Evolutionary conservation across 2,888 invertebrate species (phyloP).

Genomic region (Apamea monoglypha): DNA sequence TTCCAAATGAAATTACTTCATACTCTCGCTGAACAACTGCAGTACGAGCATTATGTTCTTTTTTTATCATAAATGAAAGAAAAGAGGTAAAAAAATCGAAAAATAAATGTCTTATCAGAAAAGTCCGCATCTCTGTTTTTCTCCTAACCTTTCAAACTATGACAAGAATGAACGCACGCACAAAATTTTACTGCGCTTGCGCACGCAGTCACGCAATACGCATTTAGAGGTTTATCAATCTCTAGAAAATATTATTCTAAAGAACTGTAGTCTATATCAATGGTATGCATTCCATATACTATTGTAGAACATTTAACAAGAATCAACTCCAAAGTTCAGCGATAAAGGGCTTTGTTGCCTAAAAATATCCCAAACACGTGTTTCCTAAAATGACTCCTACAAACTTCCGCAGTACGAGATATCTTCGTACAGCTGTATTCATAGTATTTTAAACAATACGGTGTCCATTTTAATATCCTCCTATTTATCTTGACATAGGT

Average conservation of each 20-base stretch:
- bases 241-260: background rate
- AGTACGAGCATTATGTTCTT: background rate
- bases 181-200: background rate
- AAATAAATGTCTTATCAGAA: background rate
- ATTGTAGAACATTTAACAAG: background rate
- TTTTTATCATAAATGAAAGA: background rate
- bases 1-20: conserved; percentile 60
- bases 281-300: background rate
- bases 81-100: background rate
- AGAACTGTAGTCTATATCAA: background rate
- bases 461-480: background rate
- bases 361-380: conserved; percentile 23
- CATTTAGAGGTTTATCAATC: background rate
- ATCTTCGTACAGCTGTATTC: background rate
- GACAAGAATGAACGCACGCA: background rate
- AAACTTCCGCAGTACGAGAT: conserved; percentile 10
- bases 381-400: conserved; percentile 4
- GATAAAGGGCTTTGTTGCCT: background rate
- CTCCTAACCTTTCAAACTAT: background rate
- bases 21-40: conserved; percentile 15
- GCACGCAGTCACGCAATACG: background rate
- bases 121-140: background rate
- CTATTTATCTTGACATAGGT: background rate
- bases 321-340: background rate
- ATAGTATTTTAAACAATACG: background rate